These are phyloP conservation scores for Puma concolor DNA, from an alignment of 2,113 vertebrate genomes.

Conservation along the genomic window DNA sequence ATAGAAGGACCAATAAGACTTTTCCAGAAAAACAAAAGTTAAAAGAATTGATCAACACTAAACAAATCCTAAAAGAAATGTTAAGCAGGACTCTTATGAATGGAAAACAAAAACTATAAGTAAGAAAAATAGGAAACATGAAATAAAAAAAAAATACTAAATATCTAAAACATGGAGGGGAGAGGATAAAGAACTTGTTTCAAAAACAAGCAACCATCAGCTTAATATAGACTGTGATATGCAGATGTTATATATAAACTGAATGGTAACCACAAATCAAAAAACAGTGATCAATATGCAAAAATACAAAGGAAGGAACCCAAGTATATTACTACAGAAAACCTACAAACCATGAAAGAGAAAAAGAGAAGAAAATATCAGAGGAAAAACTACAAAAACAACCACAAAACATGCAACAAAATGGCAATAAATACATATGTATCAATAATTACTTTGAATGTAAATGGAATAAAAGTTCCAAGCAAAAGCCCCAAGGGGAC, in stretches of 20 bases:
- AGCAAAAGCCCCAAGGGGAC: not conserved
- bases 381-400: not conserved
- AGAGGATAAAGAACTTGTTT: not conserved
- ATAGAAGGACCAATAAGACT: not conserved
- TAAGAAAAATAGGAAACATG: not conserved
- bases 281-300: not conserved
- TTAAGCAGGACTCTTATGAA: not conserved
- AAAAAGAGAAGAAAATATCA: not conserved
- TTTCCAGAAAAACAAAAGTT: not conserved
- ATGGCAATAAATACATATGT: not conserved
- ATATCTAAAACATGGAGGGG: not conserved
- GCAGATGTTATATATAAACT: not conserved
- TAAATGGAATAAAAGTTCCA: not conserved
- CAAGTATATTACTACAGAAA: not conserved
- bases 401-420: not conserved
- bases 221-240: not conserved
- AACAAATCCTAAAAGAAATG: not conserved
- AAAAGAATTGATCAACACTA: not conserved
- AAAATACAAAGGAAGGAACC: not conserved
- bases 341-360: not conserved
- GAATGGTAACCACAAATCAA: not conserved
- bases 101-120: not conserved
- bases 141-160: not conserved
- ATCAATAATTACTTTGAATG: not conserved
- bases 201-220: not conserved